Percentiles rank a stretch among this genome's conserved stretches.
Evolutionary conservation across 2,888 invertebrate species (phyloP).

Genomic region (Drosophila tripunctata): DNA sequence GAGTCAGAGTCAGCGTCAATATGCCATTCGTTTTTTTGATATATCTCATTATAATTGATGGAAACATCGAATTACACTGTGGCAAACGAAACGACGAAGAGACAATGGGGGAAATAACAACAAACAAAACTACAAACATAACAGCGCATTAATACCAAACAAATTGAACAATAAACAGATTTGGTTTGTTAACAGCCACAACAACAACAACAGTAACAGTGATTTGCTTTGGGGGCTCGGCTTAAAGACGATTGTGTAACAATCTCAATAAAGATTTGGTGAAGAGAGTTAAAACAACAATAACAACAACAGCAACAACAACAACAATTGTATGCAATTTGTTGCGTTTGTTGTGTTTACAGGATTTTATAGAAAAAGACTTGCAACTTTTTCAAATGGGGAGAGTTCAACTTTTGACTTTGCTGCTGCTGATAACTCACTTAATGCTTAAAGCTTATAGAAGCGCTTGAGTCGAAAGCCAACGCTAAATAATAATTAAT

Average conservation of each 20-base stretch:
- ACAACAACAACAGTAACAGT: conserved; percentile 42
- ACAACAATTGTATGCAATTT: conserved; percentile 44
- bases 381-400: conserved; percentile 8
- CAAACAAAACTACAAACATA: conserved; percentile 53
- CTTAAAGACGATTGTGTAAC: conserved; percentile 56
- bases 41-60: conserved; percentile 79
- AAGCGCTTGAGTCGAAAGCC: neutral
- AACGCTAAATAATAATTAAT: conserved; percentile 17
- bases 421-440: conserved; percentile 19
- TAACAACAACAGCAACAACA: conserved; percentile 9
- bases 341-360: conserved; percentile 22
- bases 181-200: conserved; percentile 67
- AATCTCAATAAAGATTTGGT: conserved; percentile 27
- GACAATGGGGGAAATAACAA: conserved; percentile 45
- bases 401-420: conserved; percentile 9
- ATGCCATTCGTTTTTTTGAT: conserved; percentile 66
- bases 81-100: neutral
- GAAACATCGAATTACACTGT: conserved; percentile 47
- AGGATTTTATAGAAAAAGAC: conserved; percentile 32
- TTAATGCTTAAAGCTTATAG: neutral
- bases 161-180: conserved; percentile 67
- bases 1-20: conserved; percentile 38
- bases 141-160: conserved; percentile 43
- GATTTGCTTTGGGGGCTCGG: conserved; percentile 64
- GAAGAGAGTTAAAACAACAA: conserved; percentile 29